Evolutionary conservation across 2,113 vertebrate species (phyloP), one percentile per base, ranked within the genome.

Genomic region (Reinhardtius hippoglossoides): DNA sequence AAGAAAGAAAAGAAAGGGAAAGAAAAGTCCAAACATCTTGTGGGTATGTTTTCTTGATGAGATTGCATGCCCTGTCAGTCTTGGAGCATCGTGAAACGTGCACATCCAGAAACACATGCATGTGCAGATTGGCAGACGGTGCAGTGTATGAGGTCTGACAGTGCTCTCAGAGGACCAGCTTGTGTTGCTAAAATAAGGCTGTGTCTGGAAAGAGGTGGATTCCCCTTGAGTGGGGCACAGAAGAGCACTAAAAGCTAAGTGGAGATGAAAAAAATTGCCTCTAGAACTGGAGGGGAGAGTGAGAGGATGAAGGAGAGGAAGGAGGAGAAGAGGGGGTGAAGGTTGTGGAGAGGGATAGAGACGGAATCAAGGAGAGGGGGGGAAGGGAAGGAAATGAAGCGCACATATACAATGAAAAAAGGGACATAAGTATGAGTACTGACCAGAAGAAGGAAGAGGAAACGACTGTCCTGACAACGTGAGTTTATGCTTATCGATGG

Each of bases 191-290:
- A 93, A 94, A 94, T 90, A 93, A 90, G 90, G 86, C 84, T 31
- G 85, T 82, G 84, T 91, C 90, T 92, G 90, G 86, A 92, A 92
- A 92, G 90, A 90, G 90, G 83, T 88, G 89, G 86, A 88, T 90
- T 91, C 84, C 89, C 89, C 91, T 83, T 84, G 91, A 91, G 92
- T 84, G 89, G 84, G 89, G 84, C 80, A 78, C 74, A 81, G 83
- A 90, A 88, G 86, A 92, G 90, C 86, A 91, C 91, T 93, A 93
- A 93, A 93, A 93, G 92, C 91, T 94, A 93, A 93, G 90, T 93
- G 89, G 87, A 92, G 74, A 87, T 78, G 86, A 79, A 81, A 83
- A 81, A 85, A 84, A 81, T 54, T 59, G 63, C 82, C 87, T 79
- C 78, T 59, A 81, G 74, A 87, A 75, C 46, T 74, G 68, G 54